Evolutionary conservation across 2,113 vertebrate species (phyloP).

Genomic region (Dromiciops gliroides): DNA sequence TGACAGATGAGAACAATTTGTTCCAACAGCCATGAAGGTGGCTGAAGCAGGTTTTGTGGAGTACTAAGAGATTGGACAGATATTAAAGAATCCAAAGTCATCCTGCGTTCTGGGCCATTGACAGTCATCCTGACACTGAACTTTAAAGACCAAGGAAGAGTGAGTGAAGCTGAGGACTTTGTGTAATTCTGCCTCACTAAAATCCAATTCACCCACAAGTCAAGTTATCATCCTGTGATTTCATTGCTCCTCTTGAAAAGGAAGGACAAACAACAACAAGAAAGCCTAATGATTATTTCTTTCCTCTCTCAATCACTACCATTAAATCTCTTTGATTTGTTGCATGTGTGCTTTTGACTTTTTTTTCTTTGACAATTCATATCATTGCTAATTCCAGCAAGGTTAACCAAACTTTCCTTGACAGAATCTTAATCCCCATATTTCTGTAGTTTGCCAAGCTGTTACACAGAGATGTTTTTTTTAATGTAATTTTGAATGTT

Average conservation of each 20-base stretch:
- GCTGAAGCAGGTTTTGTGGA: too few relatives aligned
- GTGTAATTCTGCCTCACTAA: background rate
- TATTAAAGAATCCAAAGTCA: background rate
- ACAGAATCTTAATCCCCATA: conserved; percentile 57
- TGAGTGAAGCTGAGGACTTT: background rate
- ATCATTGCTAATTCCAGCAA: conserved; percentile 46
- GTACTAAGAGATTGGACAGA: background rate
- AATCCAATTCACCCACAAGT: background rate
- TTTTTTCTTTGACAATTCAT: conserved; percentile 17
- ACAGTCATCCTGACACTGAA: background rate
- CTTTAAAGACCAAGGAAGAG: background rate
- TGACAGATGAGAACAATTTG: background rate
- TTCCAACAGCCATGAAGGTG: background rate
- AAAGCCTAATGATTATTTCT: background rate
- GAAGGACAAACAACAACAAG: background rate
- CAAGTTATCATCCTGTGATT: background rate
- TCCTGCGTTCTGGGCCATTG: too few relatives aligned
- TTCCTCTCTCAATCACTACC: background rate
- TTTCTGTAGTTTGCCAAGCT: conserved; percentile 67
- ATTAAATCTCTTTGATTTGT: background rate
- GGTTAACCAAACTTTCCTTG: conserved; percentile 51
- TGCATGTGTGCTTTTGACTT: background rate
- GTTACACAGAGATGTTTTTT: conserved; percentile 22
- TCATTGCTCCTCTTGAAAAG: background rate
- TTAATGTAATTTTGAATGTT: conserved; percentile 41